Conservation (phyloP, 1,140 invertebrate genomes). For the Drosophila orena region DNA sequence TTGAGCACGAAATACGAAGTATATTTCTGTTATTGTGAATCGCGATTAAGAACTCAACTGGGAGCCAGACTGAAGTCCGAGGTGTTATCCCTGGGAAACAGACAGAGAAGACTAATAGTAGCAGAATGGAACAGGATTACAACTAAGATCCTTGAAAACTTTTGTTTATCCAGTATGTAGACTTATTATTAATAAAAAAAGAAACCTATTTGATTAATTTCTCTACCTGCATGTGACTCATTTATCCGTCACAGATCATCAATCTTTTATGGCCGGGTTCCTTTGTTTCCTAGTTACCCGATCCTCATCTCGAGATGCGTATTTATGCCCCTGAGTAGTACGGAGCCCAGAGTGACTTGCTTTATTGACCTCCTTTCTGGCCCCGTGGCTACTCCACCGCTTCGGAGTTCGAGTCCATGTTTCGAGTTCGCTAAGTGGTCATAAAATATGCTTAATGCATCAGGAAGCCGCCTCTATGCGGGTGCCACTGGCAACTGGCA, state of each 20-base stretch:
- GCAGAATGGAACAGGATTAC: neutral
- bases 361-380: slow-evolving; percentile 64
- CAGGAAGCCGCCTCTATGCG: slow-evolving; percentile 74
- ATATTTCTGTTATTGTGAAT: slow-evolving; percentile 22
- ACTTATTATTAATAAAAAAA: too few relatives aligned
- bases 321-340: slow-evolving; percentile 8
- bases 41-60: slow-evolving; percentile 49
- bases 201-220: neutral
- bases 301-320: slow-evolving; percentile 14
- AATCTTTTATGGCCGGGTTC: slow-evolving; percentile 32
- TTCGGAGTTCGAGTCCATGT: slow-evolving; percentile 5
- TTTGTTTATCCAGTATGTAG: too few relatives aligned
- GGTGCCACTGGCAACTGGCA: slow-evolving; percentile 48
- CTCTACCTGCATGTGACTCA: slow-evolving; percentile 26
- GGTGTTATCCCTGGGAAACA: slow-evolving; percentile 33
- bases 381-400: slow-evolving; percentile 4
- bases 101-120: neutral
- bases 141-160: slow-evolving; percentile 10
- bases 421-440: slow-evolving; percentile 67
- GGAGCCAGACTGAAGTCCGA: slow-evolving; percentile 28
- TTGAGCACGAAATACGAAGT: slow-evolving; percentile 4
- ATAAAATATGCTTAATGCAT: slow-evolving; percentile 83
- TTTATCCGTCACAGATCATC: slow-evolving; percentile 16
- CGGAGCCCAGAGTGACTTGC: slow-evolving; percentile 12
- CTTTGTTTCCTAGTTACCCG: slow-evolving; percentile 25